These are phyloP conservation scores for Colistium nudipinnis DNA, from an alignment of 2,113 vertebrate species.

Conservation along the genomic window DNA sequence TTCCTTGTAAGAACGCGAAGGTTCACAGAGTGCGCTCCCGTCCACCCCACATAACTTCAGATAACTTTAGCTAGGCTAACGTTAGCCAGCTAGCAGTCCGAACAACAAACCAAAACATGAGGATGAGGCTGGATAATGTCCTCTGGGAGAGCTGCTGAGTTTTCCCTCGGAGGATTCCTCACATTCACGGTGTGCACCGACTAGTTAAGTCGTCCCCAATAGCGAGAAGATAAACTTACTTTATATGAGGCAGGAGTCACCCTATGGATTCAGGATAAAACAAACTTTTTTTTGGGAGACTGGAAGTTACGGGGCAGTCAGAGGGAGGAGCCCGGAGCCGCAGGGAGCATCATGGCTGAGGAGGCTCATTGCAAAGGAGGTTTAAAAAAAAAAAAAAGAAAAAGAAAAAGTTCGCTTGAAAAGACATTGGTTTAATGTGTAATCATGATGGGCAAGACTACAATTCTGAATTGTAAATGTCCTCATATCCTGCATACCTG, in stretches of 20 bases:
- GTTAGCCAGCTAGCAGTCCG: constrained; percentile 38
- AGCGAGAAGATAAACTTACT: constrained; percentile 52
- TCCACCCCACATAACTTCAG: constrained; percentile 26
- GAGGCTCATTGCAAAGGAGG: not conserved
- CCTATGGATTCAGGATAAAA: constrained; percentile 25
- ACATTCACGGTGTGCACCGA: not conserved
- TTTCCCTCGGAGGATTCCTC: too few species aligned
- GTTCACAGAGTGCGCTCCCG: not conserved
- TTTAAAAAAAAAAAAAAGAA: too few species aligned
- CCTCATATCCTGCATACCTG: too few species aligned
- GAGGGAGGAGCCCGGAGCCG: constrained; percentile 53
- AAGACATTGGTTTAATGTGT: too few species aligned
- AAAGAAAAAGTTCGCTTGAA: too few species aligned
- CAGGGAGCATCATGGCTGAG: not conserved
- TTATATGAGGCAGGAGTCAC: constrained; percentile 23
- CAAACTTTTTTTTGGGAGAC: constrained; percentile 26
- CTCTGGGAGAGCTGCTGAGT: constrained; percentile 77
- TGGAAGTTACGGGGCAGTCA: constrained; percentile 44
- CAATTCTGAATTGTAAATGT: too few species aligned
- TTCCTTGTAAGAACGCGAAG: too few species aligned
- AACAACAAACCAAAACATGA: constrained; percentile 77
- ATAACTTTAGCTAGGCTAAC: constrained; percentile 15
- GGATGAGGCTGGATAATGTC: constrained; percentile 47
- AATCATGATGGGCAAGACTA: too few species aligned
- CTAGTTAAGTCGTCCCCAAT: fast-evolving